Evolutionary conservation across 2,888 invertebrate species (phyloP), one percentile per base, ranked within the genome.

Genomic region (Holacanthella duospinosa): DNA sequence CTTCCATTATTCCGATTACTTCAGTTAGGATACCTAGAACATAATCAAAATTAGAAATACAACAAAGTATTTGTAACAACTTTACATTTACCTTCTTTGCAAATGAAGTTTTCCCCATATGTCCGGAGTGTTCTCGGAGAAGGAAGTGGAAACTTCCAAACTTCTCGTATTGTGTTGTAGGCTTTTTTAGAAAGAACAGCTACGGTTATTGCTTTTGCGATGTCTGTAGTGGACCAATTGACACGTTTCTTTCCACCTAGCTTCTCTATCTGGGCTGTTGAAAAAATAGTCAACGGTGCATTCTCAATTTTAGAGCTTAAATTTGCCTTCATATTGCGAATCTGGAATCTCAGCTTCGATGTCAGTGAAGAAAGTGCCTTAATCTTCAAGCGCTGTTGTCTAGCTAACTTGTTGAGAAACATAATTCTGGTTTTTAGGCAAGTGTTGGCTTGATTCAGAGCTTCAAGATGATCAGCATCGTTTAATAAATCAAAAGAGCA

Each of bases 111-210:
- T 16, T 6, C 6, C 9, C 36, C 36, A 16, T 36, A 36, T 36
- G n/a, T n/a, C n/a, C 43, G 21, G 2, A 65, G 28, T 2, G 63
- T 65, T 44, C 56, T 53, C 1, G 60, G 9, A n/a, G 29, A 24
- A 12, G 66, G 66, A 19, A 56, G 29, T 9, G 66, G 66, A 36
- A 61, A 26, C 9, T 29, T 61, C 53, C 48, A 53, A 6, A 29
- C 26, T 1, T 27, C 27, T 29, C 60, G 53, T 9, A 53, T 25
- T 2, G 48, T 53, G 9, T 25, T n/a, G 43, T 59, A 61, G n/a
- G 56, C 56, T 29, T 29, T 29, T 6, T 29, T 6, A n/a, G 26
- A 36, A 26, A 58, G 9, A 16, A 19, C 25, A 21, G n/a, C 9
- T 3, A 61, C 3, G 2, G 61, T 24, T 12, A 61, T 9, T 1